Percentiles rank a stretch among this genome's conserved stretches.
These are phyloP conservation scores for Unio delphinus DNA, from an alignment of 2,888 invertebrate species.

Conservation along the genomic window DNA sequence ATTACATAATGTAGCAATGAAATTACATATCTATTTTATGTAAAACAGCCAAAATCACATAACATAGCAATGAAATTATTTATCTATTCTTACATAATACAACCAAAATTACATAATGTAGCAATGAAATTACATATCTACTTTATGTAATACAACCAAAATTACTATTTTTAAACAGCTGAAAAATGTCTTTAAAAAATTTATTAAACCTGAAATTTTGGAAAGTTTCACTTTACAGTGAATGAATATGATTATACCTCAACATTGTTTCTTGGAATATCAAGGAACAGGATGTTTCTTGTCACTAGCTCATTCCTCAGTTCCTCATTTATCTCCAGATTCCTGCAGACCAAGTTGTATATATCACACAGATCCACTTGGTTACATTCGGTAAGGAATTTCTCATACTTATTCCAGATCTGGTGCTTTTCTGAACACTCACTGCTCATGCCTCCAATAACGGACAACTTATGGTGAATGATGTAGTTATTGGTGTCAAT, in stretches of 20 bases:
- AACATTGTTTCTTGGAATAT: slow-evolving; percentile 34
- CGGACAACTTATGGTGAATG: slow-evolving; percentile 25
- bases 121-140: too few relatives aligned
- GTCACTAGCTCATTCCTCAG: slow-evolving; percentile 29
- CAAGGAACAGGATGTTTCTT: slow-evolving; percentile 34
- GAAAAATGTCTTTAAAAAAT: too few relatives aligned
- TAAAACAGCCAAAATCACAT: too few relatives aligned
- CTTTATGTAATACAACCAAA: not conserved
- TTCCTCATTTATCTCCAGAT: slow-evolving; percentile 33
- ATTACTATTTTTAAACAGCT: not conserved
- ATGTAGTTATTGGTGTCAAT: slow-evolving; percentile 42
- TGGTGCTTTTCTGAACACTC: slow-evolving; percentile 24
- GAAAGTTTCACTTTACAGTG: not conserved
- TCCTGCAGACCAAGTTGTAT: slow-evolving; percentile 24
- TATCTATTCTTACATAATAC: too few relatives aligned
- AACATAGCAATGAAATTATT: too few relatives aligned
- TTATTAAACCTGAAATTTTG: too few relatives aligned
- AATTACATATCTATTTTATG: too few relatives aligned
- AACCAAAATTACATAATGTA: too few relatives aligned
- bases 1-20: too few relatives aligned
- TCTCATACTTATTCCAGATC: slow-evolving; percentile 34
- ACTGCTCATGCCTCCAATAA: slow-evolving; percentile 24
- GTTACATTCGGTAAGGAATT: slow-evolving; percentile 47
- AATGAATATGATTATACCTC: slow-evolving; percentile 38
- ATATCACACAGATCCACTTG: slow-evolving; percentile 51